A percentile compares a stretch with the other conserved stretches of the same genome.
Evolutionary conservation across 2,888 invertebrate species (phyloP).

Genomic region (Tenthredo livida): DNA sequence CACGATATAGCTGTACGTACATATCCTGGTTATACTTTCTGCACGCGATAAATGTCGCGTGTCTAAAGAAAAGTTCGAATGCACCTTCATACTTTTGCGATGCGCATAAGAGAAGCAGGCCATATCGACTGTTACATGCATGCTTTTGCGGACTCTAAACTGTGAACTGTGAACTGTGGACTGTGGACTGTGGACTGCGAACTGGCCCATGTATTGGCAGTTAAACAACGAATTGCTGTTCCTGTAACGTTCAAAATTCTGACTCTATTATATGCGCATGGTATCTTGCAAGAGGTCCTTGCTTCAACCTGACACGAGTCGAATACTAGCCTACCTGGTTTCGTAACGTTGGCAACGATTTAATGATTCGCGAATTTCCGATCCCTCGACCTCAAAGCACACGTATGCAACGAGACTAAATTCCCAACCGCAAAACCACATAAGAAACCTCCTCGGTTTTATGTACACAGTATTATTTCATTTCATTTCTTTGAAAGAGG

Average conservation of each 20-base stretch:
- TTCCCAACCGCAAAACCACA: slow-evolving; percentile 10
- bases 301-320: slow-evolving; percentile 15
- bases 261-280: neutral
- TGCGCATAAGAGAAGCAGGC: neutral
- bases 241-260: slow-evolving; percentile 22
- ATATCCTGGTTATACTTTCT: neutral
- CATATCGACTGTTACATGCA: neutral
- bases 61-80: neutral
- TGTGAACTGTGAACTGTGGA: too few relatives aligned
- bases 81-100: neutral
- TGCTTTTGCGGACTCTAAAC: neutral
- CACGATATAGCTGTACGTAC: neutral
- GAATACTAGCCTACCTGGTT: neutral
- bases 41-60: slow-evolving; percentile 7
- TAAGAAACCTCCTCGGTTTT: neutral
- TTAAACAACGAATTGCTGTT: slow-evolving; percentile 15
- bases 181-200: too few relatives aligned
- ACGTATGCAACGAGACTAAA: neutral
- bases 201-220: neutral
- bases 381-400: neutral
- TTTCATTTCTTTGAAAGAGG: neutral
- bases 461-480: neutral
- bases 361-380: slow-evolving; percentile 25
- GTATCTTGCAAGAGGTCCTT: neutral
- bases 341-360: slow-evolving; percentile 35